These are phyloP conservation scores for Ptilonorhynchus violaceus DNA, from an alignment of 2,113 vertebrate species.

Conservation along the genomic window DNA sequence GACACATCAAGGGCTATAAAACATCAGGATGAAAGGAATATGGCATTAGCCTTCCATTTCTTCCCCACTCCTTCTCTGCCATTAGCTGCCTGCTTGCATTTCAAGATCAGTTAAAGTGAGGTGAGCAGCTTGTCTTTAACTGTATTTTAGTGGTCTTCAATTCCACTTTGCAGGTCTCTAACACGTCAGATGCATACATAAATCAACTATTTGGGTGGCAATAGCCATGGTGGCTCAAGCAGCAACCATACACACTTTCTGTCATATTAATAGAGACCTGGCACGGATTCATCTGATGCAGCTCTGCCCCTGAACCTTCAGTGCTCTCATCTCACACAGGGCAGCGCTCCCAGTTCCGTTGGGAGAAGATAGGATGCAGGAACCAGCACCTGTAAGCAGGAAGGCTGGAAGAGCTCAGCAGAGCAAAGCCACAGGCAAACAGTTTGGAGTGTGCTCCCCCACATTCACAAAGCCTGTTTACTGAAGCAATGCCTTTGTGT, in stretches of 20 bases:
- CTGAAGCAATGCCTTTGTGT: neutral
- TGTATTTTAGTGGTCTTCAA: neutral
- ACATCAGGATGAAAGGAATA: neutral
- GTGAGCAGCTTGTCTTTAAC: neutral
- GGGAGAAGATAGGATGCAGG: accelerated
- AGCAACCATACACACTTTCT: neutral
- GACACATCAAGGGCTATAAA: neutral
- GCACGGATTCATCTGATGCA: neutral
- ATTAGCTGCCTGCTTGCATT: neutral
- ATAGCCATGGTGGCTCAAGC: neutral
- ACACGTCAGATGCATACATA: neutral
- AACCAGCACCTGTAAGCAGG: neutral
- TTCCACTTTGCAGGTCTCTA: neutral
- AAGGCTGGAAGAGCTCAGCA: neutral
- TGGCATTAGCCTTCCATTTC: neutral
- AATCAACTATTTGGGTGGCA: neutral
- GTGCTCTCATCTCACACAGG: accelerated
- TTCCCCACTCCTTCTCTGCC: neutral
- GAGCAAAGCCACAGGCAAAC: neutral
- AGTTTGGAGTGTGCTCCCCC: neutral
- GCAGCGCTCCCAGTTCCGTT: neutral
- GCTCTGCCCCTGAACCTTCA: neutral
- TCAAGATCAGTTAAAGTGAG: neutral
- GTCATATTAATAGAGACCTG: accelerated
- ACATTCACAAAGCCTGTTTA: neutral